A percentile compares a stretch with the other conserved stretches of the same genome.
Conservation (phyloP, 2,113 vertebrate genomes). For the Nematolebias whitei region DNA sequence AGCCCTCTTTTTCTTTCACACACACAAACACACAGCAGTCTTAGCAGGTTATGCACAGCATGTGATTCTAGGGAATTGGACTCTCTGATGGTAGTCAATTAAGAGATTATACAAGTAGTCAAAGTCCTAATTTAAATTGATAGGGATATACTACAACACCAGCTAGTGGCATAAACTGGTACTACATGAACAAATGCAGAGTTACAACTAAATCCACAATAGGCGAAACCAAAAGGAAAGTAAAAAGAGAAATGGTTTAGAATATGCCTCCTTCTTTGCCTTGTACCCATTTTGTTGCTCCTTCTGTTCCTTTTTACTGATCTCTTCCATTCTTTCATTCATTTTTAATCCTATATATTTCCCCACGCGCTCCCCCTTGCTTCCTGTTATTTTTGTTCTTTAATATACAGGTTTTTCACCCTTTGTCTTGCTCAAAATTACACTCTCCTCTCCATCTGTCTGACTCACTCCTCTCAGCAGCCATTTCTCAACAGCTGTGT, state of each 20-base stretch:
- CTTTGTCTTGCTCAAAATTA: conserved; percentile 3
- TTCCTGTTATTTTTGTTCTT: neutral
- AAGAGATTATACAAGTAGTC: conserved; percentile 29
- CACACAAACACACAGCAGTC: conserved; percentile 2
- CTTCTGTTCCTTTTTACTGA: neutral
- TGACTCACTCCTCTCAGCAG: conserved; percentile 38
- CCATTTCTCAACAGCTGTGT: conserved; percentile 53
- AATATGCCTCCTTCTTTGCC: neutral
- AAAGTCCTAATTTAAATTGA: conserved; percentile 26
- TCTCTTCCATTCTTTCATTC: neutral
- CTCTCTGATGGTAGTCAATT: conserved; percentile 26
- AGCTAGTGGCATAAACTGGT: conserved; percentile 44
- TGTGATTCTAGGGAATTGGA: conserved; percentile 9
- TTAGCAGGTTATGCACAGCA: conserved; percentile 25
- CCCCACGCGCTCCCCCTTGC: neutral
- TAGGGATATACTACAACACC: conserved; percentile 35
- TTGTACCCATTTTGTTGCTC: neutral
- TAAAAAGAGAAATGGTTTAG: conserved; percentile 10
- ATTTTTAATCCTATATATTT: neutral
- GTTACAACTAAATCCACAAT: conserved; percentile 23
- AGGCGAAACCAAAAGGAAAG: neutral
- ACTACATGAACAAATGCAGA: conserved; percentile 14
- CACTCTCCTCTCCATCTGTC: conserved; percentile 13
- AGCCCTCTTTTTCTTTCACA: conserved; percentile 5
- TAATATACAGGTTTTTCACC: conserved; percentile 1